Conservation (phyloP, 2,797 vertebrate genomes). For the Erpetoichthys calabaricus region DNA sequence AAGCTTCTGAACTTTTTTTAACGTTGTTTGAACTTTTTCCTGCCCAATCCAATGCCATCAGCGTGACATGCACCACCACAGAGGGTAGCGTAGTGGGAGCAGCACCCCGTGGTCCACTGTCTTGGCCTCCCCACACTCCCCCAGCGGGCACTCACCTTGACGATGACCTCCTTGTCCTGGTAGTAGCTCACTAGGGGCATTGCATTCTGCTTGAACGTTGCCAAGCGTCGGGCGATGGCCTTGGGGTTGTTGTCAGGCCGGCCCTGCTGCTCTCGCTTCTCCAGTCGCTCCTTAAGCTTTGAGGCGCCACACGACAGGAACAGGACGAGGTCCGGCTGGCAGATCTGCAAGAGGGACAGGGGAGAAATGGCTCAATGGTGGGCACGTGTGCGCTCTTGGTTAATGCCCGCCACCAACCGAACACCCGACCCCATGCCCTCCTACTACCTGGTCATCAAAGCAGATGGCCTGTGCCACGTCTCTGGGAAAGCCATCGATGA, state of each 20-base stretch:
- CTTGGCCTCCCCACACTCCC: too few relatives aligned
- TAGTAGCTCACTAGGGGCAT: slow-evolving; percentile 5
- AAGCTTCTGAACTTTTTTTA: too few relatives aligned
- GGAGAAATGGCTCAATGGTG: background rate
- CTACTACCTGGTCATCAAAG: slow-evolving; percentile 9
- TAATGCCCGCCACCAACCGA: background rate
- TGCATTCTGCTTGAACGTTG: slow-evolving; percentile 6
- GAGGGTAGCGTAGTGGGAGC: too few relatives aligned
- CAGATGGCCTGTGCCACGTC: slow-evolving; percentile 5
- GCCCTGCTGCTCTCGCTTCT: slow-evolving; percentile 3
- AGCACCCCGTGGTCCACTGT: too few relatives aligned
- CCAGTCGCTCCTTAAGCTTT: background rate
- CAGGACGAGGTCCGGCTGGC: slow-evolving; percentile 4
- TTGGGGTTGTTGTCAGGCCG: slow-evolving; percentile 5
- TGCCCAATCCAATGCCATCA: too few relatives aligned
- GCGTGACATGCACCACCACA: too few relatives aligned
- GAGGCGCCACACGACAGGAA: background rate
- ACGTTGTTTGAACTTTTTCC: too few relatives aligned
- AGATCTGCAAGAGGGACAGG: background rate
- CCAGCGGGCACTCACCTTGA: background rate
- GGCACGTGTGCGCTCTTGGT: background rate
- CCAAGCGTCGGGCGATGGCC: slow-evolving; percentile 1
- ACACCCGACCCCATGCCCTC: too few relatives aligned
- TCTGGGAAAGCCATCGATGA: slow-evolving; percentile 5
- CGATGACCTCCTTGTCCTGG: background rate